A percentile compares a stretch with the other conserved stretches of the same genome.
Evolutionary conservation across 2,797 vertebrate species (phyloP).

Genomic region (Neosilurus mollespiculum): DNA sequence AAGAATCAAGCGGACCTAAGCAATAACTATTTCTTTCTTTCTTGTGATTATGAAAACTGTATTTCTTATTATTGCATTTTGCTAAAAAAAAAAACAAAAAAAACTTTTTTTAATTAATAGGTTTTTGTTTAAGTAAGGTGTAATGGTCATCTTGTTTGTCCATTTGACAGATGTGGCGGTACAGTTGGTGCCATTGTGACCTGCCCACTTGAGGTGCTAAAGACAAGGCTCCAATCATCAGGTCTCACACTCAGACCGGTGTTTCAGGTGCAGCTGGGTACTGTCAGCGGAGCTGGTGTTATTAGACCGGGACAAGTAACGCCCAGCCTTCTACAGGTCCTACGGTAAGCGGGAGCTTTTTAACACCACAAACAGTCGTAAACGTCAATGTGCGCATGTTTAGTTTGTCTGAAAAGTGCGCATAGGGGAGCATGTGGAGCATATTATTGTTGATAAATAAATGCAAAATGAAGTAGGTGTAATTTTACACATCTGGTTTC

Average conservation of each 20-base stretch:
- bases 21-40: background rate
- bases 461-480: background rate
- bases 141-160: background rate
- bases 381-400: background rate
- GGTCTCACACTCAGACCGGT: conserved; percentile 83
- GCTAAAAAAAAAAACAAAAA: too few species aligned
- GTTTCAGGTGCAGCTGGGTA: conserved; percentile 91
- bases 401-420: background rate
- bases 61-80: background rate
- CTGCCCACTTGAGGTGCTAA: conserved; percentile 93
- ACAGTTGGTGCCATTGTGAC: conserved; percentile 95
- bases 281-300: conserved; percentile 85
- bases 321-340: conserved; percentile 86
- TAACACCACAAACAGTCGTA: background rate
- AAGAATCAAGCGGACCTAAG: background rate
- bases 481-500: background rate
- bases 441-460: background rate
- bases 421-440: background rate
- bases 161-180: conserved; percentile 85
- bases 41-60: background rate
- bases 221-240: conserved; percentile 92
- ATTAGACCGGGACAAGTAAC: conserved; percentile 84
- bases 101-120: background rate
- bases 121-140: background rate
- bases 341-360: conserved; percentile 78